These are phyloP conservation scores for Apamea monoglypha DNA, from an alignment of 2,888 invertebrate species.

Conservation along the genomic window DNA sequence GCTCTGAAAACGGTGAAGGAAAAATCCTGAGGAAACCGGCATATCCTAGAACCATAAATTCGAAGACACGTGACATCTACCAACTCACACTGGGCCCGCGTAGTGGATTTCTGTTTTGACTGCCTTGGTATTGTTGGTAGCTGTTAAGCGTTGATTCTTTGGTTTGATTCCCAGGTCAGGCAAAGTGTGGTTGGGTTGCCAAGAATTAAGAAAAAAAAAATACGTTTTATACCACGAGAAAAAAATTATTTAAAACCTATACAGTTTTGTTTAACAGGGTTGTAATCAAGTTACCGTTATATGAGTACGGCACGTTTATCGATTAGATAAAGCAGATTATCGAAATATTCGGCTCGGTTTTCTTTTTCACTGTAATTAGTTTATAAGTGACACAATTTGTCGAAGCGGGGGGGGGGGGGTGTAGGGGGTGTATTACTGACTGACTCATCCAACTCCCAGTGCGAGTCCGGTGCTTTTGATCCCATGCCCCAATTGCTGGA, in stretches of 20 bases:
- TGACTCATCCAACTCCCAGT: not conserved
- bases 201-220: not conserved
- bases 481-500: not conserved
- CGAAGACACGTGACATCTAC: not conserved
- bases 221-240: not conserved
- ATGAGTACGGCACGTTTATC: conserved; percentile 5
- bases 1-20: too few species aligned
- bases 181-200: not conserved
- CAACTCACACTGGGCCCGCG: not conserved
- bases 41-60: too few species aligned
- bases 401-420: not conserved
- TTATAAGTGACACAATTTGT: not conserved
- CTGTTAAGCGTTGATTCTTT: not conserved
- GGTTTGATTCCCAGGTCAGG: not conserved
- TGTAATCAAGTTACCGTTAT: not conserved
- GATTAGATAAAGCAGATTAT: conserved; percentile 25
- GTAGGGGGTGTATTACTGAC: not conserved
- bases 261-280: conserved; percentile 6
- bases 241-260: conserved; percentile 10
- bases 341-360: not conserved
- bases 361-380: conserved; percentile 10
- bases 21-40: too few species aligned
- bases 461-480: not conserved
- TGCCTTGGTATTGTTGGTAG: not conserved
- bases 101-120: not conserved